Evolutionary conservation across 1,140 invertebrate genomes (phyloP).

Genomic region (Calosoma granatense): DNA sequence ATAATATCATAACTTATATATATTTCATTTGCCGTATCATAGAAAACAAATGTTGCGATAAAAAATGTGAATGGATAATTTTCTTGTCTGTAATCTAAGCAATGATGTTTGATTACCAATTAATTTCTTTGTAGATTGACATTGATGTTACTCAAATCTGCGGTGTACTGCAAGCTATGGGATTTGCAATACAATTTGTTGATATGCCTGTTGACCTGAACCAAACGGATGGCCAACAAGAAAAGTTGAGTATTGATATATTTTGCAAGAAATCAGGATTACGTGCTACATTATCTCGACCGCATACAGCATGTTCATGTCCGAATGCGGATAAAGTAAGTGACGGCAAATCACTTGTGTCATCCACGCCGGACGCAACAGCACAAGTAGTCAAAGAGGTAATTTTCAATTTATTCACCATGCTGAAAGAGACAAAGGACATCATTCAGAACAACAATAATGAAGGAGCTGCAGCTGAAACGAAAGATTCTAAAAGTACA

Average conservation of each 20-base stretch:
- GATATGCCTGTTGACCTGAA: neutral
- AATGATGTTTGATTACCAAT: too few species aligned
- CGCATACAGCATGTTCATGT: neutral
- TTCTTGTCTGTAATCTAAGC: too few species aligned
- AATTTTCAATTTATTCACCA: neutral
- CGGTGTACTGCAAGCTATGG: neutral
- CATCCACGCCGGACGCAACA: neutral
- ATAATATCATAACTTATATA: too few species aligned
- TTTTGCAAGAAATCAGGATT: neutral
- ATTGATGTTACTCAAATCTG: neutral
- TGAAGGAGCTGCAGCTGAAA: neutral
- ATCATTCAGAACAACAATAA: neutral
- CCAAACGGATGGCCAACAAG: neutral
- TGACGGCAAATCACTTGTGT: neutral
- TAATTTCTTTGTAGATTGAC: neutral
- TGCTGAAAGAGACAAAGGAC: neutral
- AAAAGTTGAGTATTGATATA: neutral
- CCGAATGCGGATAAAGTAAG: neutral
- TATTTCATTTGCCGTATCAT: too few species aligned
- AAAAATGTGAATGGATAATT: too few species aligned
- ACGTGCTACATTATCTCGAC: neutral
- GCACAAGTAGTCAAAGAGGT: neutral
- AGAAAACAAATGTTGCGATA: too few species aligned
- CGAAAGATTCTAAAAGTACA: neutral
- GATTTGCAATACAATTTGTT: neutral